These are phyloP conservation scores for Elaphurus davidianus DNA, from an alignment of 2,113 vertebrate genomes.

Conservation along the genomic window DNA sequence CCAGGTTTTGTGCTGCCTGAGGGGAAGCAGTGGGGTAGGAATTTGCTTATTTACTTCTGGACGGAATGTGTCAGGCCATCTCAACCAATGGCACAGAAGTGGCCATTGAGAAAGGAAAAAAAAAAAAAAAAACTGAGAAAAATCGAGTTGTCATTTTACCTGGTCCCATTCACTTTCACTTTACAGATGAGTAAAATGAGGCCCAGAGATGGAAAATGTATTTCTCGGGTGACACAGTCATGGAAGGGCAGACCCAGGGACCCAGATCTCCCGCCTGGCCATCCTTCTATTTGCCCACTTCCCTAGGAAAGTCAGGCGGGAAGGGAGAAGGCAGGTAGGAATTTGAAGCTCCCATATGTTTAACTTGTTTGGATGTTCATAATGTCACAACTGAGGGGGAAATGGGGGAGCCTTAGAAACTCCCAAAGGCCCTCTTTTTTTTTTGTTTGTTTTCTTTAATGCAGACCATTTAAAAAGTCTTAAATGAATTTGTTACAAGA, in stretches of 20 bases:
- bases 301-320: not conserved
- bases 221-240: not conserved
- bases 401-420: constrained; percentile 38
- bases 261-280: not conserved
- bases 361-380: constrained; percentile 56
- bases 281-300: not conserved
- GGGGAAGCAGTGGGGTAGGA: not conserved
- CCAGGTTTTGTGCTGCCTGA: not conserved
- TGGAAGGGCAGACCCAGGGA: fast-evolving
- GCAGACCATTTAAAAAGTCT: not conserved
- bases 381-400: constrained; percentile 21
- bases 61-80: no score
- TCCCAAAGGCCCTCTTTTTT: not conserved
- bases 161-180: not conserved
- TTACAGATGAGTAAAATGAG: not conserved
- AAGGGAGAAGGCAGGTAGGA: constrained; percentile 36
- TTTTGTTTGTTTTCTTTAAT: not conserved
- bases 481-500: not conserved
- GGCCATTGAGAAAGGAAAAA: not conserved
- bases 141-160: not conserved
- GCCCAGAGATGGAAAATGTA: not conserved
- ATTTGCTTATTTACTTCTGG: not conserved
- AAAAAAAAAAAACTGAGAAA: not conserved
- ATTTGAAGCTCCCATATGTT: constrained; percentile 23
- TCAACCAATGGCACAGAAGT: not conserved